Conservation (phyloP, 1,140 invertebrate species). For the Papilio aristodemus region DNA sequence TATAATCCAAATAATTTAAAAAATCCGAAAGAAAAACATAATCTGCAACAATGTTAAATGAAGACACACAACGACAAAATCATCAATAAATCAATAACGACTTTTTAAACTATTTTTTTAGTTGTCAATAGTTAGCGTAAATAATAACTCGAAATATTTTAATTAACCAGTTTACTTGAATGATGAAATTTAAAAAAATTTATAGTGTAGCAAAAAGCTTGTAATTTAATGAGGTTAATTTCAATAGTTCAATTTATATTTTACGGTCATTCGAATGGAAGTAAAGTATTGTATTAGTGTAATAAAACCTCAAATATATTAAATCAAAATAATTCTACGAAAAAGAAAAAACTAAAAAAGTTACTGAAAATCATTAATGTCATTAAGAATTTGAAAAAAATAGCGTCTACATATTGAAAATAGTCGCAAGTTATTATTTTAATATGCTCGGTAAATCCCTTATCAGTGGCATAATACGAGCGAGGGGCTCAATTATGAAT, state of each 20-base stretch:
- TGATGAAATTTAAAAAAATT: too few relatives aligned
- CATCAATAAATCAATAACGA: too few relatives aligned
- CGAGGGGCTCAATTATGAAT: constrained; percentile 2
- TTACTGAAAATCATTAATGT: background rate
- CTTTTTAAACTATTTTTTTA: background rate
- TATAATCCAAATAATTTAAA: too few relatives aligned
- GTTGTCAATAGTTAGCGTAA: too few relatives aligned
- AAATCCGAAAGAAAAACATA: too few relatives aligned
- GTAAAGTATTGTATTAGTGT: background rate
- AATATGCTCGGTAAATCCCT: constrained; percentile 21
- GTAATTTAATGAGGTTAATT: background rate
- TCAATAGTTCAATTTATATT: background rate
- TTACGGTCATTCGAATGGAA: background rate
- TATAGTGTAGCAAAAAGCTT: background rate
- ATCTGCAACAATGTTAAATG: too few relatives aligned
- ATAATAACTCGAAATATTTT: too few relatives aligned
- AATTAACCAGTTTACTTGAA: too few relatives aligned
- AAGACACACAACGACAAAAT: too few relatives aligned
- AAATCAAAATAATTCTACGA: too few relatives aligned
- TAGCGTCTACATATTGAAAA: background rate
- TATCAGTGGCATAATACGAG: constrained; percentile 12
- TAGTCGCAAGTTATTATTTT: background rate
- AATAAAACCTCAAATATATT: background rate
- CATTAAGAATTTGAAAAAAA: background rate
- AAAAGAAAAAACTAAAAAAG: background rate